These are phyloP conservation scores for Riparia riparia DNA, from an alignment of 2,113 vertebrate species.

Conservation along the genomic window DNA sequence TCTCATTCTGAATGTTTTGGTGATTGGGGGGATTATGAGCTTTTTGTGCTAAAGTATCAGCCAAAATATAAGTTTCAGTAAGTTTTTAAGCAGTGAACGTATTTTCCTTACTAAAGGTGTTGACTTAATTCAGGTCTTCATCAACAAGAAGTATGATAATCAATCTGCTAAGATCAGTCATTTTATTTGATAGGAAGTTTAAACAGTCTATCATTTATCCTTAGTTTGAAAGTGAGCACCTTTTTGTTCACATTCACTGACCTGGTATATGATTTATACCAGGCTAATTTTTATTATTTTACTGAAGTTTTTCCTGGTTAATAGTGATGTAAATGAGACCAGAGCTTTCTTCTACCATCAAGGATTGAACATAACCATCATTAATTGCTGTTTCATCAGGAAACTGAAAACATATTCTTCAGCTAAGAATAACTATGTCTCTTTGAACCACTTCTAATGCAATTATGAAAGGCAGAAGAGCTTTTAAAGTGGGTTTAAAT, in stretches of 20 bases:
- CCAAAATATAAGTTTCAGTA: neutral
- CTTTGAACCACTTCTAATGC: slow-evolving; percentile 21
- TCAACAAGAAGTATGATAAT: neutral
- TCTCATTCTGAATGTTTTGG: neutral
- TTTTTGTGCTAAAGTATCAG: neutral
- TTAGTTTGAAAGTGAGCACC: neutral
- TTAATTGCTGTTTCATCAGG: slow-evolving; percentile 27
- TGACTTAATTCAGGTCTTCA: neutral
- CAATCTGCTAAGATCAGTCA: neutral
- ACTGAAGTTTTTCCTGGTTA: neutral
- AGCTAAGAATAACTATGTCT: slow-evolving; percentile 1
- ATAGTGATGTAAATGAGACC: neutral
- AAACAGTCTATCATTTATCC: neutral
- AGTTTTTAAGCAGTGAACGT: neutral
- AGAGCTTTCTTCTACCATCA: neutral
- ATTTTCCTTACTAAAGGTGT: neutral
- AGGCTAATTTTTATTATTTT: neutral
- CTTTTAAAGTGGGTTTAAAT: neutral
- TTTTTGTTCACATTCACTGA: neutral
- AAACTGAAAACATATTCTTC: neutral
- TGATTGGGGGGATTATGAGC: neutral
- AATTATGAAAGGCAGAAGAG: slow-evolving; percentile 16
- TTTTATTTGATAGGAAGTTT: neutral
- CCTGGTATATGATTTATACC: neutral
- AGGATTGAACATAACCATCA: neutral